phyloP scores from a whole-genome alignment of 2,113 vertebrate genomes.

The Platysternon megacephalum region DNA sequence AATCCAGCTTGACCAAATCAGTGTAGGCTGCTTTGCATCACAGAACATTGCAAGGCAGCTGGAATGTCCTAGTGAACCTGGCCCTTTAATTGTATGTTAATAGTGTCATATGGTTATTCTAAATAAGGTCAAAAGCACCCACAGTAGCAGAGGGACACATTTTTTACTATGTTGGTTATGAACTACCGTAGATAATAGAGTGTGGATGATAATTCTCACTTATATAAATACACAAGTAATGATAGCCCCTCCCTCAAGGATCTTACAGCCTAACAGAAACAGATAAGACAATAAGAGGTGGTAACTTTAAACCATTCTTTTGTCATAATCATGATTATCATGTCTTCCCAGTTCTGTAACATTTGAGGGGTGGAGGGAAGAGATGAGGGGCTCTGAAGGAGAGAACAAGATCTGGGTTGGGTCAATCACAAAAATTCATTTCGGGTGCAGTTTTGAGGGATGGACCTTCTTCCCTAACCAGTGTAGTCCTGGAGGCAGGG shows the following conservation, averaged over 20 bases:
- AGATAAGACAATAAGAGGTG: background rate
- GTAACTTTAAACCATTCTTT: background rate
- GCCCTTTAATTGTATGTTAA: conserved; percentile 1
- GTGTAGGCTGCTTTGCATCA: background rate
- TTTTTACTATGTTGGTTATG: background rate
- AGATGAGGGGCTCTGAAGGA: background rate
- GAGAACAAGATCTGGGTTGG: background rate
- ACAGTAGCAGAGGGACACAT: background rate
- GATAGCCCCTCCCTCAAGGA: background rate
- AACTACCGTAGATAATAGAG: background rate
- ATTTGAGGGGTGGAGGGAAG: background rate
- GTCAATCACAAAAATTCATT: background rate
- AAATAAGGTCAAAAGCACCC: background rate
- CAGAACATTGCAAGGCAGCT: conserved; percentile 3
- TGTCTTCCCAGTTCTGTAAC: background rate
- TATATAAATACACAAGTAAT: background rate
- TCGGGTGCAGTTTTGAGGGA: background rate
- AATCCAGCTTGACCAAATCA: background rate
- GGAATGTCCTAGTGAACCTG: background rate
- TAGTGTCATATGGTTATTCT: fast-evolving
- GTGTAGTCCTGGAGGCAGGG: background rate
- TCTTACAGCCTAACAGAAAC: background rate
- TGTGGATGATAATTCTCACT: background rate
- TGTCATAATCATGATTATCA: background rate
- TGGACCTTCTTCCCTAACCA: background rate